Percentiles rank a stretch among this genome's conserved stretches.
These are phyloP conservation scores for Sarcophaga peregrina DNA, from an alignment of 1,140 invertebrate species.

Conservation along the genomic window DNA sequence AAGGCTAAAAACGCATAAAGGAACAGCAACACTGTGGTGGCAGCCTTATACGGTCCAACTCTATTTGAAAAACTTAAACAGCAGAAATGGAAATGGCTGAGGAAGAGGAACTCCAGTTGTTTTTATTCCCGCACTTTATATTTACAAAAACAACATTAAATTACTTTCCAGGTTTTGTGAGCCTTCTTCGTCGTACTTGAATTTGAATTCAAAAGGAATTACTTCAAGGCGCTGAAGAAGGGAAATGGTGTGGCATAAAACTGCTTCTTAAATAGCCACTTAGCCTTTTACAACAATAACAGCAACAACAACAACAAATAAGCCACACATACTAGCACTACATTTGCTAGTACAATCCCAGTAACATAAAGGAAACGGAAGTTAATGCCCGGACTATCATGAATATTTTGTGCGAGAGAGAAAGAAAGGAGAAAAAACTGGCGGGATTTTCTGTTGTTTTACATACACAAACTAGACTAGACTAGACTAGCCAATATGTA, in stretches of 20 bases:
- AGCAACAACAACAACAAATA: no score
- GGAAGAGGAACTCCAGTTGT: slow-evolving; percentile 16
- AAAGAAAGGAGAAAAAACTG: no score
- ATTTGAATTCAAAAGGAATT: neutral
- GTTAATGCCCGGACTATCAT: no score
- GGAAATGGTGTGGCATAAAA: neutral
- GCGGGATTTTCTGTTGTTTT: no score
- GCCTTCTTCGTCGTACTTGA: neutral
- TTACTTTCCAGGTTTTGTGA: neutral
- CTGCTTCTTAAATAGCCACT: slow-evolving; percentile 23
- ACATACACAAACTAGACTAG: no score
- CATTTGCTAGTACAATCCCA: no score
- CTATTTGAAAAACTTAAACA: neutral
- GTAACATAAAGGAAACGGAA: no score
- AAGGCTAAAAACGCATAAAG: slow-evolving; percentile 27
- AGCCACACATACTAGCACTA: no score
- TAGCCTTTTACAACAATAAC: slow-evolving; percentile 4
- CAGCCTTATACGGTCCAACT: no score
- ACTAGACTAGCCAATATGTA: no score
- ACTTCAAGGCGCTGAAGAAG: no score
- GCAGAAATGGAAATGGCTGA: neutral
- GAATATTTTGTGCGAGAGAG: no score
- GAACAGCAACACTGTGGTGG: neutral
- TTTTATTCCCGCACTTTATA: slow-evolving; percentile 37
- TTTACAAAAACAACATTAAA: slow-evolving; percentile 1